Conservation (phyloP, 2,113 vertebrate genomes). For the Tapirus terrestris region DNA sequence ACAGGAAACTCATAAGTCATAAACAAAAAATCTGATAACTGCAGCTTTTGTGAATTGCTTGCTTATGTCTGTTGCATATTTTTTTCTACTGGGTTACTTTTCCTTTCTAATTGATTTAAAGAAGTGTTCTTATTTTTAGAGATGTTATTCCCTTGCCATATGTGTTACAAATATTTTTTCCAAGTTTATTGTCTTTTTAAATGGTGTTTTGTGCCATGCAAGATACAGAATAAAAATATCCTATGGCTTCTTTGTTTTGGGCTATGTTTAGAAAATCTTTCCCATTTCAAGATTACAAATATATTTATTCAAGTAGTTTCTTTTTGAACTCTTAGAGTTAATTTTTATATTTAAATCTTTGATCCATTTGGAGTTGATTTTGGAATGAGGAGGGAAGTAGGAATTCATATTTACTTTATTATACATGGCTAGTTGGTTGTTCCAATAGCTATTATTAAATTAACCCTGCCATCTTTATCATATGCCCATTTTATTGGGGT, state of each 20-base stretch:
- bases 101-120: neutral
- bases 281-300: slow-evolving; percentile 38
- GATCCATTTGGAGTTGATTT: slow-evolving; percentile 54
- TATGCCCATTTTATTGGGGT: neutral
- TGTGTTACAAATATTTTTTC: neutral
- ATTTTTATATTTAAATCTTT: slow-evolving; percentile 48
- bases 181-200: slow-evolving; percentile 25
- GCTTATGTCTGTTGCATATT: neutral
- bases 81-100: neutral
- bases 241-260: neutral
- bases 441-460: slow-evolving; percentile 20
- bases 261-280: slow-evolving; percentile 57
- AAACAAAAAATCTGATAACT: neutral
- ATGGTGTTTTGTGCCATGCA: neutral
- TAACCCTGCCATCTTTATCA: neutral
- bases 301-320: slow-evolving; percentile 13
- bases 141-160: neutral
- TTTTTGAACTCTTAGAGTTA: neutral
- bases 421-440: neutral
- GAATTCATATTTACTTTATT: neutral
- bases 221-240: slow-evolving; percentile 32
- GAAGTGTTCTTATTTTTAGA: neutral
- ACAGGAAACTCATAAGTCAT: neutral
- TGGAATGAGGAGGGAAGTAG: slow-evolving; percentile 15
- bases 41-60: neutral